Conservation (phyloP, 2,888 invertebrate species). For the Acleris sparsana region DNA sequence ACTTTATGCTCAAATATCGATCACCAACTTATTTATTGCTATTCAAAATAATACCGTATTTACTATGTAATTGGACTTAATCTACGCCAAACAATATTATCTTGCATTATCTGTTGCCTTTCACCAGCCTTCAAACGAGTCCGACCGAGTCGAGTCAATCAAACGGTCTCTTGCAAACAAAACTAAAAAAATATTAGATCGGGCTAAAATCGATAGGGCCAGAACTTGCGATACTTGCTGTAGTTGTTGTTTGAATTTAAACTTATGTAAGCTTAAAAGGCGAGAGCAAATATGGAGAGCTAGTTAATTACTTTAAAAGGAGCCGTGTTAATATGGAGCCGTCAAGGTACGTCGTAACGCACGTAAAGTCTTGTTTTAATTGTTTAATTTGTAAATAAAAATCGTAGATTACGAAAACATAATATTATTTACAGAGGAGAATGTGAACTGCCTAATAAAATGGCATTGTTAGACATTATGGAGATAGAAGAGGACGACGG, state of each 20-base stretch:
- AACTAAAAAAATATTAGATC: background rate
- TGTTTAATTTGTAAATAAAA: constrained; percentile 3
- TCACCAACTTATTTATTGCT: no score
- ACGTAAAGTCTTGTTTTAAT: constrained; percentile 1
- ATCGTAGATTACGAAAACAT: background rate
- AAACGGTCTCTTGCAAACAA: background rate
- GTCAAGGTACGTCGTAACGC: constrained; percentile 4
- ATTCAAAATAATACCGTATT: no score
- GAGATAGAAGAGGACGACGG: constrained; percentile 59
- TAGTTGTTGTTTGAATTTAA: background rate
- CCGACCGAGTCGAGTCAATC: no score
- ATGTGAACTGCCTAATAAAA: constrained; percentile 69
- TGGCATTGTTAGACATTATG: constrained; percentile 78
- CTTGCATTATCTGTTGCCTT: no score
- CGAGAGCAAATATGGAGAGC: background rate
- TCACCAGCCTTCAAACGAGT: no score
- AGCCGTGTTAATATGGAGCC: constrained; percentile 10
- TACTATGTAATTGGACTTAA: no score
- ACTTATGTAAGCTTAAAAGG: background rate
- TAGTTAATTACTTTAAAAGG: background rate
- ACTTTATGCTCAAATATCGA: no score
- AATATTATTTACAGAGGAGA: constrained; percentile 59
- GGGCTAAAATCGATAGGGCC: background rate
- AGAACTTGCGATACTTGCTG: background rate
- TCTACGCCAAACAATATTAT: no score